Base-by-base conservation (phyloP, 1,140 invertebrate genomes). In the Euwallacea fornicatus region DNA sequence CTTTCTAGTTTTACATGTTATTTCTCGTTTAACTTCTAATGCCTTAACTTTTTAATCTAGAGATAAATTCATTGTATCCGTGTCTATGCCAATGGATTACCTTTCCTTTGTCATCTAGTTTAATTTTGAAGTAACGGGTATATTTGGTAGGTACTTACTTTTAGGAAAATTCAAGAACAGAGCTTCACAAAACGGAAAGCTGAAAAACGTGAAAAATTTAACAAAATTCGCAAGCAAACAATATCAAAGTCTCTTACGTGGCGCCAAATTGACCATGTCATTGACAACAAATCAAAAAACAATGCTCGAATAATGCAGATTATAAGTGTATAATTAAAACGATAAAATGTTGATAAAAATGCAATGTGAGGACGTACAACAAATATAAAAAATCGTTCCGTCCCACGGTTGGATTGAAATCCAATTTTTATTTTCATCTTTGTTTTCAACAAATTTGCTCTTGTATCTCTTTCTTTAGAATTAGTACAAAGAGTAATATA, bases 41-140 rank as follows among this genome's bases (percentile, higher is more conserved):
- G 76, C 75, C 76, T 78, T 76, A 78, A 76, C 67, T 75, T 71
- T 78, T 73, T 78, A 76, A 75, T 73, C 78, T 81, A 79, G 78
- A 71, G 78, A 79, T 80, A 81, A 81, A 79, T 81, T 81, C 79
- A 80, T 81, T 82, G 79, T 82, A 80, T 81, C 76, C 60, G 61
- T 73, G 77, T 81, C 79, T 79, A 81, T 81, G 79, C 80, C 79
- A 79, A 81, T 81, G 78, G 78, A 81, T 81, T 81, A 79, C 80
- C 76, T 77, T 80, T 77, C 75, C 75, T 79, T 68, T 77, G 74
- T 78, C 73, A 76, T 73, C 77, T 77, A 75, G 9, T 11, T 50
- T 13, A 50, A 50, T 10, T 10, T 13, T 50, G 13, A 50, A 13
- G 47, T 50, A 13, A 50, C 47, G 9, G 47, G 1, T 33, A 33